Evolutionary conservation across 2,113 vertebrate species (phyloP), one percentile per base, ranked within the genome.

Genomic region (Scopus umbretta): DNA sequence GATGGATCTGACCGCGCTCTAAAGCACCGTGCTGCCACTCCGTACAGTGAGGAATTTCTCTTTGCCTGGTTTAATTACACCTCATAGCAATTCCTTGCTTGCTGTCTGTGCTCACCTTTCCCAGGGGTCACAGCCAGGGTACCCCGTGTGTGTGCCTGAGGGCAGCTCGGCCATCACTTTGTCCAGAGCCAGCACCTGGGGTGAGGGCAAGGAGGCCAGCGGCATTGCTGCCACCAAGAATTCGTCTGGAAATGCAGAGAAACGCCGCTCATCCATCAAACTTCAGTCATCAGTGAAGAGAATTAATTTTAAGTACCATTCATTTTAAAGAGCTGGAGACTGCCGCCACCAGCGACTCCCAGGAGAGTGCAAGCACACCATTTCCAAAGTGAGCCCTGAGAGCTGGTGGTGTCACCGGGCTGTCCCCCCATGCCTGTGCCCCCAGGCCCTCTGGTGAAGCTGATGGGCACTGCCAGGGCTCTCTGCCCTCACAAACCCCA

Each of bases 291-390:
- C 53, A 73, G 81, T 1, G 1, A 91, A 70, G 78, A 91, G 74
- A 81, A 96, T 95, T 91, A 80, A 96, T 95, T 95, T 96, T 84
- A 96, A 96, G 78, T 71, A 83, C 67, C 1, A 29, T 72, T 93
- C 56, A 62, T 96, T 93, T 87, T 89, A 67, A 92, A 73, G 67
- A 78, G 58, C 32, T 3, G 15, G 55, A 78, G 36, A 70, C 59
- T 47, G 29, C 62, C 7, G 3, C 59, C 74, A 90, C 53, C 62
- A 73, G 78, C 25, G 11, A 65, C 65, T 70, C 43, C n/a, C 49
- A 65, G 87, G 50, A 2, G 18, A 88, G 70, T 71, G 47, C 82
- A 90, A 85, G 86, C 3, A 6, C 79, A 78, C 42, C 53, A 81
- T 92, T 91, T 78, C 74, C 65, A 61, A 86, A 88, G 56, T 22